Evolutionary conservation across 2,113 vertebrate species (phyloP).

Genomic region (Channa maculata): DNA sequence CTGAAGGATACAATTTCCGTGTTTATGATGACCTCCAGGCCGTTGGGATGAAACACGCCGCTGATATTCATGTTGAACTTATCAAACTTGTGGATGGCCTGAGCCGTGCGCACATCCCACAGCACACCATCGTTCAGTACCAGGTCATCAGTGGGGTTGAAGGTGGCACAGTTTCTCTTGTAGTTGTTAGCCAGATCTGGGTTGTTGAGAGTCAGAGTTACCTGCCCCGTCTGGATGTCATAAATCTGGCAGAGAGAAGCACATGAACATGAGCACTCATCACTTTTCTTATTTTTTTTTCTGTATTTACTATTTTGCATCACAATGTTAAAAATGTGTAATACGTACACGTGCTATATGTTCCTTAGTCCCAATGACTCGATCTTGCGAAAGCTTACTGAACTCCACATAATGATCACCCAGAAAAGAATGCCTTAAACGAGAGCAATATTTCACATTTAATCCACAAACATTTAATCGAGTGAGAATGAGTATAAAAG

Average conservation of each 20-base stretch:
- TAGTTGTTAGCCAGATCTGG: constrained; percentile 99
- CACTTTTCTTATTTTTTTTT: background rate
- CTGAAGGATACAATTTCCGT: constrained; percentile 98
- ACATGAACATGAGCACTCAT: constrained; percentile 59
- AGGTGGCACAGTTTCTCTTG: constrained; percentile 99
- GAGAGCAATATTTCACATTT: constrained; percentile 10
- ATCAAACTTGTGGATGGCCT: constrained; percentile 99
- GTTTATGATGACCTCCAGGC: constrained; percentile 97
- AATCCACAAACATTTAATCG: constrained; percentile 21
- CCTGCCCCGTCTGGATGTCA: constrained; percentile 98
- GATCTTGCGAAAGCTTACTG: constrained; percentile 98
- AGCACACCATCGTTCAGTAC: constrained; percentile 98
- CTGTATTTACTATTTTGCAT: background rate
- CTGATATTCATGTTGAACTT: constrained; percentile 99
- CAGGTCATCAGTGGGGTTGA: constrained; percentile 98
- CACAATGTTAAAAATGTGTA: constrained; percentile 42
- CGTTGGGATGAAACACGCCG: constrained; percentile 97
- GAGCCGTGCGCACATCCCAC: constrained; percentile 96
- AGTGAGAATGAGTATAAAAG: constrained; percentile 4
- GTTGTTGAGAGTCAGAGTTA: constrained; percentile 97
- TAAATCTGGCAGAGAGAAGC: constrained; percentile 89
- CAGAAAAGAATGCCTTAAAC: constrained; percentile 94
- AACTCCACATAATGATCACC: constrained; percentile 99
- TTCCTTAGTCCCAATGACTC: constrained; percentile 98
- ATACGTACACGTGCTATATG: constrained; percentile 95